Conservation (phyloP, 2,888 invertebrate genomes). For the Microdon myrmicae region DNA sequence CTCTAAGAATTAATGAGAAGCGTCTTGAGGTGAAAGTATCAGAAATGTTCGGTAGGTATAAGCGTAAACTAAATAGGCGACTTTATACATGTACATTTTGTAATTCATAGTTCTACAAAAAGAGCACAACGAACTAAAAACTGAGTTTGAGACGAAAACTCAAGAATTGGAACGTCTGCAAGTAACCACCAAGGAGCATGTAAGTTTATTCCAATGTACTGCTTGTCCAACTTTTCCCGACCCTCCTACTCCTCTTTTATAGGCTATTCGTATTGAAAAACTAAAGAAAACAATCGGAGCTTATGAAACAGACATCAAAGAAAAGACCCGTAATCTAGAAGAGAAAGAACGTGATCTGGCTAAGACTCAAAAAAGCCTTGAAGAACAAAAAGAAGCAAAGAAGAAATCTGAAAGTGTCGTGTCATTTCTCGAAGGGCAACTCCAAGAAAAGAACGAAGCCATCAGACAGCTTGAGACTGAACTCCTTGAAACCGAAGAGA, state of each 20-base stretch:
- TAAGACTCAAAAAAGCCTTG: conserved; percentile 61
- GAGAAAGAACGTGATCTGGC: conserved; percentile 61
- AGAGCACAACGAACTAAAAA: conserved; percentile 58
- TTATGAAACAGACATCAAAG: conserved; percentile 61
- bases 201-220: conserved; percentile 34
- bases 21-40: conserved; percentile 60
- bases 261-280: conserved; percentile 62
- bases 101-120: conserved; percentile 56
- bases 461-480: conserved; percentile 62
- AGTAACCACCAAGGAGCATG: conserved; percentile 59
- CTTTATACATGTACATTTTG: neutral
- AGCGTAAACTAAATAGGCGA: neutral
- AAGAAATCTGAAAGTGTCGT: conserved; percentile 63
- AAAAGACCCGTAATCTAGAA: conserved; percentile 60
- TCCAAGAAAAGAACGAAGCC: conserved; percentile 64
- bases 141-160: conserved; percentile 55
- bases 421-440: conserved; percentile 61
- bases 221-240: neutral
- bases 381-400: conserved; percentile 63
- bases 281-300: conserved; percentile 62
- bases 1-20: conserved; percentile 60
- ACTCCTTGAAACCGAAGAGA: conserved; percentile 64
- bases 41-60: conserved; percentile 57
- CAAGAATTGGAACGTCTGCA: conserved; percentile 60
- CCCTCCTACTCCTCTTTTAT: neutral